These are phyloP conservation scores for Halisarca cf. caerulea DNA, from an alignment of 37 sponge, comb jelly and placozoan species.

Conservation along the genomic window DNA sequence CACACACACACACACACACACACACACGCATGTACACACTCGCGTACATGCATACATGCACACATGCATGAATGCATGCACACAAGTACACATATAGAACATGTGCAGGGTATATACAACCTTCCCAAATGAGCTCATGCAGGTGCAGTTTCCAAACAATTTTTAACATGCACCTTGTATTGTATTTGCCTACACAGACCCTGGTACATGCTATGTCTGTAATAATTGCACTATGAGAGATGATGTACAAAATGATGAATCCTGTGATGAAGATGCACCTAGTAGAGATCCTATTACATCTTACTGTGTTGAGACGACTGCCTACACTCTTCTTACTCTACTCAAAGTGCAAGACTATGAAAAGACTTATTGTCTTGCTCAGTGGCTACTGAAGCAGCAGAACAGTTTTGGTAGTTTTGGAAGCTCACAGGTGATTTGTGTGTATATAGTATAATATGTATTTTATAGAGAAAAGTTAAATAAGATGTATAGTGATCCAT, in stretches of 20 bases:
- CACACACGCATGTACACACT: too few relatives aligned
- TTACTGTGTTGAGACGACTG: constrained; percentile 61
- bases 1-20: too few relatives aligned
- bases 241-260: not conserved
- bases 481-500: too few relatives aligned
- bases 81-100: too few relatives aligned
- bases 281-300: constrained; percentile 27
- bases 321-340: constrained; percentile 56
- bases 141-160: too few relatives aligned
- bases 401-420: constrained; percentile 41
- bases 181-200: constrained; percentile 20
- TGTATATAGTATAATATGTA: too few relatives aligned
- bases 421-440: constrained; percentile 61
- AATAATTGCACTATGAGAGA: constrained; percentile 34
- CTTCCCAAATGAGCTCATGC: too few relatives aligned
- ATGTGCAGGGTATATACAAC: too few relatives aligned
- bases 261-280: not conserved
- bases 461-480: too few relatives aligned
- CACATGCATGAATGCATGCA: too few relatives aligned
- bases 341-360: constrained; percentile 21
- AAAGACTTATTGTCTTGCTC: constrained; percentile 45
- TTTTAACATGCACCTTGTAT: too few relatives aligned
- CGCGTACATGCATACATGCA: too few relatives aligned
- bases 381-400: constrained; percentile 54
- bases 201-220: constrained; percentile 54